Evolutionary conservation across 2,113 vertebrate genomes (phyloP).

Genomic region (Sigmodon hispidus): DNA sequence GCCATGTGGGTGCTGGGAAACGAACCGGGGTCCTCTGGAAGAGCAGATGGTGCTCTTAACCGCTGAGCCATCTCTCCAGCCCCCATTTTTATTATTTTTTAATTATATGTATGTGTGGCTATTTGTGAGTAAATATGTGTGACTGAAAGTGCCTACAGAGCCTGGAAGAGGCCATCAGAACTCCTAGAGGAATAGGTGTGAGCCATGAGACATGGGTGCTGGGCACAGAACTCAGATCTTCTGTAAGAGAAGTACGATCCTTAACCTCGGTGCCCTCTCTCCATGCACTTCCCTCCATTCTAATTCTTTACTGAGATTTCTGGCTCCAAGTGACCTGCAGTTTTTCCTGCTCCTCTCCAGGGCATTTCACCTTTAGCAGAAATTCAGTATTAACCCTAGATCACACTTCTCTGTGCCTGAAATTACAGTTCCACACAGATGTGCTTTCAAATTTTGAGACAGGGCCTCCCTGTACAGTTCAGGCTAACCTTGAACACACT

Average conservation of each 20-base stretch:
- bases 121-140: not conserved
- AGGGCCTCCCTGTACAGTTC: not conserved
- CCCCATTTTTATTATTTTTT: not conserved
- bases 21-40: no score
- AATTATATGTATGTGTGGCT: not conserved
- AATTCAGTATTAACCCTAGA: not conserved
- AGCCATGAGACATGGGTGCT: not conserved
- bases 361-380: not conserved
- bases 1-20: no score
- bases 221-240: not conserved
- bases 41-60: no score
- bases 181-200: not conserved
- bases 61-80: no score
- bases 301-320: not conserved
- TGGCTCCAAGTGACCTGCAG: slow-evolving; percentile 13
- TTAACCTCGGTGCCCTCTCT: not conserved
- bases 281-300: not conserved
- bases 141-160: not conserved
- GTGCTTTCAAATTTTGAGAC: not conserved
- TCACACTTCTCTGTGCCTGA: slow-evolving; percentile 20
- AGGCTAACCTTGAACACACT: not conserved
- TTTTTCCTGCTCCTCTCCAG: not conserved
- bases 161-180: not conserved
- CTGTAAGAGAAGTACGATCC: not conserved
- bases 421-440: not conserved